Conservation (phyloP, 2,888 invertebrate species). For the Alcis repandata region DNA sequence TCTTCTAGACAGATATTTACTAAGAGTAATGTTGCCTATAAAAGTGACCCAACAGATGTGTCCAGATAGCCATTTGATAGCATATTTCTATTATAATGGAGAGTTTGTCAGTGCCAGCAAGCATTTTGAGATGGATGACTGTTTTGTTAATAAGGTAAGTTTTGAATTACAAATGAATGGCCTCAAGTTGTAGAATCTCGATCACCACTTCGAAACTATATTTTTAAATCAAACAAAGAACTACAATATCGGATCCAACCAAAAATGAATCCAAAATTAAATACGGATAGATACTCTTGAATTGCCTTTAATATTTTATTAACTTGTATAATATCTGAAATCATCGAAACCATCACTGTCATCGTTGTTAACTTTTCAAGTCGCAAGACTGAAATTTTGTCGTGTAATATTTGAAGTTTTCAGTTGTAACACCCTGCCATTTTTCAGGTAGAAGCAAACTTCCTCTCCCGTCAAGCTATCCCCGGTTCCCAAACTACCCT, state of each 20-base stretch:
- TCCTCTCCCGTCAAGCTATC: constrained; percentile 65
- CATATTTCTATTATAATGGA: constrained; percentile 85
- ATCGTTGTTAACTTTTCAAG: no score
- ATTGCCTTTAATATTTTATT: no score
- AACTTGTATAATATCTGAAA: no score
- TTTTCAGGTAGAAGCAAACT: constrained; percentile 70
- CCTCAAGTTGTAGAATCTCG: background rate
- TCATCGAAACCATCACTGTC: no score
- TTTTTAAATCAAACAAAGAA: no score
- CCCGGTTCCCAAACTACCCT: constrained; percentile 69
- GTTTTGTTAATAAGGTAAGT: constrained; percentile 86
- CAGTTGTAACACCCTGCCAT: no score
- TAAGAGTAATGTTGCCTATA: constrained; percentile 75
- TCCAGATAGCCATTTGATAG: constrained; percentile 81
- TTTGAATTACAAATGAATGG: background rate
- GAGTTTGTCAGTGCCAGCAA: constrained; percentile 86
- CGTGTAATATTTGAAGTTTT: no score
- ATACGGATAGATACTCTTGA: no score
- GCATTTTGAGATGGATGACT: constrained; percentile 84
- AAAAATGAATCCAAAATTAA: no score
- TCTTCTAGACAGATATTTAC: constrained; percentile 64
- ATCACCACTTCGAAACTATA: background rate
- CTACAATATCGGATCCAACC: no score
- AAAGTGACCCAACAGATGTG: constrained; percentile 83
- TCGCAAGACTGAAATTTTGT: no score